phyloP scores from a whole-genome alignment of 2,888 invertebrate species.

The Daptonema setosum region DNA sequence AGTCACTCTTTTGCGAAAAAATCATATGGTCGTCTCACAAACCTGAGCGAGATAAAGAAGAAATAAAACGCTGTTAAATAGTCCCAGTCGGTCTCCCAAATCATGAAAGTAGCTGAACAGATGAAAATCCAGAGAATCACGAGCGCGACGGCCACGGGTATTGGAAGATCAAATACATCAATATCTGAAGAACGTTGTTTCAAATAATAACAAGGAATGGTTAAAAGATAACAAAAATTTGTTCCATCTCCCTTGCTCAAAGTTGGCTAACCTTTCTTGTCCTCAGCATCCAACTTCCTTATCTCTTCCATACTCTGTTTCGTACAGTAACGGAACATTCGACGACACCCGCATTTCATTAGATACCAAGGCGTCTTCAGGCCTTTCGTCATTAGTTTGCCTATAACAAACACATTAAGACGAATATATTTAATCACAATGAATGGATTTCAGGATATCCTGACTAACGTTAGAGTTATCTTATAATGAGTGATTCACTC shows the following conservation, averaged over 20 bases:
- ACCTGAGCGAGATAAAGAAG: constrained; percentile 64
- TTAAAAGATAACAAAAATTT: no score
- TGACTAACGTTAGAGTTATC: no score
- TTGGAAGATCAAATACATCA: constrained; percentile 80
- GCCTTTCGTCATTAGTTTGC: constrained; percentile 17
- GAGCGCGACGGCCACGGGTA: constrained; percentile 62
- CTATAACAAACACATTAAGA: no score
- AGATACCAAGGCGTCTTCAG: constrained; percentile 23
- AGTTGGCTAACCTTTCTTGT: constrained; percentile 16
- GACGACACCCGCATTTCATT: constrained; percentile 19
- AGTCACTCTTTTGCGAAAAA: no score
- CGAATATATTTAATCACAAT: no score
- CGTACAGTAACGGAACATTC: constrained; percentile 22
- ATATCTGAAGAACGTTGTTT: constrained; percentile 1
- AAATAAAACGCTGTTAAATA: constrained; percentile 85
- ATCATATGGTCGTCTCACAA: no score
- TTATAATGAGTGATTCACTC: no score
- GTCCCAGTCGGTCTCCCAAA: constrained; percentile 45
- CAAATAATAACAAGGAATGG: neutral
- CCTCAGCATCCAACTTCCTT: constrained; percentile 16
- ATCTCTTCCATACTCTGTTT: constrained; percentile 21
- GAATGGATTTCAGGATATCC: no score
- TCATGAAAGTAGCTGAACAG: constrained; percentile 50
- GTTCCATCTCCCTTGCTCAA: no score
- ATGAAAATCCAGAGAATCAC: constrained; percentile 61